A percentile compares a stretch with the other conserved stretches of the same genome.
phyloP scores from a whole-genome alignment of 2,797 vertebrate genomes.

The Microtus californicus region DNA sequence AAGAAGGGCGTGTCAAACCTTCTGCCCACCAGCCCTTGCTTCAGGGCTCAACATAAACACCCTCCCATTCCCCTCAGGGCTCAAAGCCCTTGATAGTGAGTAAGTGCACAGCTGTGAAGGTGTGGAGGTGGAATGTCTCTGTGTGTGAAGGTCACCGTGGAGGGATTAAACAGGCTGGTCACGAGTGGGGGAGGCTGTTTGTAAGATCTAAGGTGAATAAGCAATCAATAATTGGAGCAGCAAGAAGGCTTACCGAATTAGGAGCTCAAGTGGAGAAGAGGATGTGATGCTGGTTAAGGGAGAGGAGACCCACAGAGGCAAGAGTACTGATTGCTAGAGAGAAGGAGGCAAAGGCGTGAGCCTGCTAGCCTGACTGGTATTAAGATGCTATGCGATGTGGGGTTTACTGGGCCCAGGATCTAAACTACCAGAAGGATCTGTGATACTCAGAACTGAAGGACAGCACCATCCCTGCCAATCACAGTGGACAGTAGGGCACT shows the following conservation, averaged over 20 bases:
- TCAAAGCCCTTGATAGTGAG: not conserved
- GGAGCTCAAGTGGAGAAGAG: not conserved
- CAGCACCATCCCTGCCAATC: no score
- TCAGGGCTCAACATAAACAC: not conserved
- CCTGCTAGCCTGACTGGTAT: not conserved
- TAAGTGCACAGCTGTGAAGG: rapidly evolving
- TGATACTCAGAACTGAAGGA: not conserved
- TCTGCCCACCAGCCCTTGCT: not conserved
- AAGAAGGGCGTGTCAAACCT: not conserved
- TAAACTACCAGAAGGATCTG: no score
- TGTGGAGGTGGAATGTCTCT: no score
- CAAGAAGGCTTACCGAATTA: not conserved
- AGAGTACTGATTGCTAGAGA: not conserved
- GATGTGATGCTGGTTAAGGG: not conserved
- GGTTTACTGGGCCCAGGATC: not conserved
- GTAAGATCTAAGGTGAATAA: not conserved
- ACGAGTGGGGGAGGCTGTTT: no score
- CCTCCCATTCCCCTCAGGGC: not conserved
- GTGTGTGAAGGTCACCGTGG: not conserved
- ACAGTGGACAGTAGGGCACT: rapidly evolving
- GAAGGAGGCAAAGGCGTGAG: not conserved
- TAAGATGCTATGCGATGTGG: rapidly evolving
- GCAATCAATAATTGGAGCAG: not conserved
- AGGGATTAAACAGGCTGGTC: not conserved
- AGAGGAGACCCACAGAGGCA: not conserved